These are phyloP conservation scores for Rhyacichthys aspro DNA, from an alignment of 2,797 vertebrate genomes.

Conservation along the genomic window DNA sequence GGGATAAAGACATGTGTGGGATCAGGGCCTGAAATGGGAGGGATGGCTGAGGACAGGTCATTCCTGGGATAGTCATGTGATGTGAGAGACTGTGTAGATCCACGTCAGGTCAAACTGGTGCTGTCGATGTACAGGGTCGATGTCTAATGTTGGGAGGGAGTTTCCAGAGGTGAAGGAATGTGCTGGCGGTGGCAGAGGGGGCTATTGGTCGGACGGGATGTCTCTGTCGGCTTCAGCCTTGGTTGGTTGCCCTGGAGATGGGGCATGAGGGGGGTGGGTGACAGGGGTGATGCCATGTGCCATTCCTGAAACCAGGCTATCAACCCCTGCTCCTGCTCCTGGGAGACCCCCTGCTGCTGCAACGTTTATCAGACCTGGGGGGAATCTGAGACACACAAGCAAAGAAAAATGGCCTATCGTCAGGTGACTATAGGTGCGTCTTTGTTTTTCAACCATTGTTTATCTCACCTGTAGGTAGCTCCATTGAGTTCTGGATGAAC, in stretches of 20 bases:
- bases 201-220: conserved; percentile 94
- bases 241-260: conserved; percentile 89
- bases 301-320: conserved; percentile 88
- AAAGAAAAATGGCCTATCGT: not conserved
- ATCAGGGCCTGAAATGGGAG: conserved; percentile 11
- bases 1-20: conserved; percentile 39
- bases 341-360: conserved; percentile 85
- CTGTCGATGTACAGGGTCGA: conserved; percentile 55
- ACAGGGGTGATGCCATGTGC: conserved; percentile 87
- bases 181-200: conserved; percentile 70
- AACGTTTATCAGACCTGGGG: conserved; percentile 88
- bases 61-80: conserved; percentile 76
- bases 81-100: conserved; percentile 70
- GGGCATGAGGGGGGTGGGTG: conserved; percentile 87
- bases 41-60: conserved; percentile 60
- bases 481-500: conserved; percentile 93
- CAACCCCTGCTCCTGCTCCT: conserved; percentile 83
- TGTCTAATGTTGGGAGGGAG: conserved; percentile 59
- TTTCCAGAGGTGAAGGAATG: conserved; percentile 83
- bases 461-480: conserved; percentile 87
- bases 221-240: conserved; percentile 96
- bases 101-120: conserved; percentile 65
- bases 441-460: not conserved
- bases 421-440: not conserved
- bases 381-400: conserved; percentile 81